A percentile compares a stretch with the other conserved stretches of the same genome.
Evolutionary conservation across 2,113 vertebrate species (phyloP).

Genomic region (Bos taurus): ARS-UCD2.0 NC_037348.1:28214001-28214500

Average conservation of each 20-base stretch:
- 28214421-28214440: too few species aligned
- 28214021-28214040: neutral
- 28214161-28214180: constrained; percentile 25
- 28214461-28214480: neutral
- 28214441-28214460: neutral
- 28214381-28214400: neutral
- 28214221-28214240: neutral
- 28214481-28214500: neutral
- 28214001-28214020: neutral
- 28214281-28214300: neutral
- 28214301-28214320: neutral
- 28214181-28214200: neutral
- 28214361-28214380: neutral
- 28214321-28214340: neutral
- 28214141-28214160: neutral
- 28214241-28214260: neutral
- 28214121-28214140: neutral
- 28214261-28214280: neutral
- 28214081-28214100: neutral
- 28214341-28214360: neutral
- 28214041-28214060: neutral
- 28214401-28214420: neutral
- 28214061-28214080: neutral
- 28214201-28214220: constrained; percentile 11
- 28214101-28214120: neutral